Evolutionary conservation across 1,140 invertebrate species (phyloP).

Genomic region (Polypedilum vanderplanki): DNA sequence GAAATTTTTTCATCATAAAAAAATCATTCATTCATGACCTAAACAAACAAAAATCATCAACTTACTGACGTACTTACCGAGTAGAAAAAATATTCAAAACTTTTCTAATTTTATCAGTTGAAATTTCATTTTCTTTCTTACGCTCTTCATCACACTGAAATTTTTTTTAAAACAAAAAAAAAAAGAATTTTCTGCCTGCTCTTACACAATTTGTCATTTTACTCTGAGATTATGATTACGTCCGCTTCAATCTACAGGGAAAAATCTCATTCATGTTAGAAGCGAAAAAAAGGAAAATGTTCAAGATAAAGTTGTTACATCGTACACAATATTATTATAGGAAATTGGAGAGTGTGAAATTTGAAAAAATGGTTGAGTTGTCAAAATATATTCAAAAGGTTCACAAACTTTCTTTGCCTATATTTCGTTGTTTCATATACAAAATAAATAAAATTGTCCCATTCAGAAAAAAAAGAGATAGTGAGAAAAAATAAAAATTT

Average conservation of each 20-base stretch:
- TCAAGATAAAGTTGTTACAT: constrained; percentile 3
- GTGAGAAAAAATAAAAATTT: too few species aligned
- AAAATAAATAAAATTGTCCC: too few species aligned
- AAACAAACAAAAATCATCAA: background rate
- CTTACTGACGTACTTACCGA: background rate
- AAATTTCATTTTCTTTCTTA: background rate
- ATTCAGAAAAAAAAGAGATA: too few species aligned
- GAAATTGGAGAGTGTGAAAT: too few species aligned
- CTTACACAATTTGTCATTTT: constrained; percentile 8
- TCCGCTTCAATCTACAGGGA: constrained; percentile 1
- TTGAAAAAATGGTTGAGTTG: too few species aligned
- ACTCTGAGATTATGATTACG: background rate
- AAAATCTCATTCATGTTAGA: background rate
- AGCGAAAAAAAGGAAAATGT: background rate
- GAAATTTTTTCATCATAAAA: background rate
- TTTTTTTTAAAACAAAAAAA: background rate
- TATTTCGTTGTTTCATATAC: too few species aligned
- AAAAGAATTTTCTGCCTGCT: background rate
- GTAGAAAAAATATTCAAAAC: background rate
- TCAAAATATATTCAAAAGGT: too few species aligned
- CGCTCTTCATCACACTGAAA: background rate
- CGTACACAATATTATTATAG: background rate
- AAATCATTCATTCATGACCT: background rate
- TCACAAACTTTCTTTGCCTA: too few species aligned
- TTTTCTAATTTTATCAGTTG: constrained; percentile 23